phyloP scores from a whole-genome alignment of 2,797 vertebrate species.

The Mus spretus region DNA sequence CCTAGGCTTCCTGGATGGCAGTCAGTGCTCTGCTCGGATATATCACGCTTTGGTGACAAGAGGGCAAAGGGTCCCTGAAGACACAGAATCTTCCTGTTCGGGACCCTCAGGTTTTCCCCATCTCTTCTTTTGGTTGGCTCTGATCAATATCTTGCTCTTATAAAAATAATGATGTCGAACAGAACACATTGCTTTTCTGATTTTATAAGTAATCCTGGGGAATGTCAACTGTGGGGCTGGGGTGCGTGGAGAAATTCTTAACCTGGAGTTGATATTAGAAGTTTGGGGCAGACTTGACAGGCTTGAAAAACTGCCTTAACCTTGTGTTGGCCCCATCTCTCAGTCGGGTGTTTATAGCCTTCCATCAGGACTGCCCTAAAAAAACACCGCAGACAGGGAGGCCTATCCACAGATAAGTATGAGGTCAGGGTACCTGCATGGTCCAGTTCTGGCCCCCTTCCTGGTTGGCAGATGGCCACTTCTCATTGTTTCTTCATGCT shows the following conservation, averaged over 20 bases:
- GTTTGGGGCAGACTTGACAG: neutral
- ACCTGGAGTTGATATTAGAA: neutral
- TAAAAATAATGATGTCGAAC: neutral
- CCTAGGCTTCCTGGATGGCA: neutral
- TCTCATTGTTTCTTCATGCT: neutral
- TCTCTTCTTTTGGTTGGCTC: neutral
- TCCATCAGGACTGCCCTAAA: neutral
- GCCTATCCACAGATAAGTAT: neutral
- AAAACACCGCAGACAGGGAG: neutral
- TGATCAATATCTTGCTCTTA: neutral
- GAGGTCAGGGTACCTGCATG: neutral
- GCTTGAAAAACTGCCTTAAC: neutral
- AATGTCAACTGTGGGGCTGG: neutral
- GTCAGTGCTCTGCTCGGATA: neutral
- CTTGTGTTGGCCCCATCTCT: slow-evolving; percentile 1
- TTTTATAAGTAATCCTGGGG: neutral
- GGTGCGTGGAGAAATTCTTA: neutral
- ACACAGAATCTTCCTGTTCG: neutral
- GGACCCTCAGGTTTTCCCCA: neutral
- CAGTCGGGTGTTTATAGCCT: neutral
- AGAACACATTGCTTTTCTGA: neutral
- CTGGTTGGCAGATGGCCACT: slow-evolving; percentile 29
- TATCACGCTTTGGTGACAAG: neutral
- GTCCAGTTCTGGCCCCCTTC: neutral
- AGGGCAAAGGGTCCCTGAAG: neutral